A percentile compares a stretch with the other conserved stretches of the same genome.
These are phyloP conservation scores for Globodera rostochiensis DNA, from an alignment of 1,140 invertebrate genomes.

Conservation along the genomic window DNA sequence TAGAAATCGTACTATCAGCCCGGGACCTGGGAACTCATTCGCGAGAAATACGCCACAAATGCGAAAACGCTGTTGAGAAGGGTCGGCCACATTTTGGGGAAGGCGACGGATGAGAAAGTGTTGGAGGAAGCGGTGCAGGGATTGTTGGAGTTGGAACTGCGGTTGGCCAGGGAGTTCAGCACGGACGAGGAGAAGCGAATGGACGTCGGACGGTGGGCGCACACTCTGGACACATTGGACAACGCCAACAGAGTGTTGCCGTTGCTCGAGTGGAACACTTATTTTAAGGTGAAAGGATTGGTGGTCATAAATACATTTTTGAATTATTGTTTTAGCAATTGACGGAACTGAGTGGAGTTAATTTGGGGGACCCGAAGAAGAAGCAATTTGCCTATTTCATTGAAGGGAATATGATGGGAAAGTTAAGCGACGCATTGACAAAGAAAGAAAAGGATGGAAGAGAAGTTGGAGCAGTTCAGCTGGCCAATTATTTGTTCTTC, in stretches of 20 bases:
- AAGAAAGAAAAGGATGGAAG: background rate
- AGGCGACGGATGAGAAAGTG: conserved; percentile 25
- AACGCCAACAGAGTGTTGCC: background rate
- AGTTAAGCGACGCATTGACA: conserved; percentile 1
- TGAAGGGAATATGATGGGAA: background rate
- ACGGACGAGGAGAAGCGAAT: conserved; percentile 45
- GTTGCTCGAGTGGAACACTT: background rate
- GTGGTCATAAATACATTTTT: background rate
- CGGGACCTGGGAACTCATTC: conserved; percentile 24
- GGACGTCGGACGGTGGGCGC: conserved; percentile 37
- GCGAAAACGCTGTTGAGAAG: background rate
- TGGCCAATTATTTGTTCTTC: conserved; percentile 31
- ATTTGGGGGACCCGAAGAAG: background rate
- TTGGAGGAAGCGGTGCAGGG: conserved; percentile 42
- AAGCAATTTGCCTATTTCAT: conserved; percentile 22
- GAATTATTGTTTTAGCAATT: background rate
- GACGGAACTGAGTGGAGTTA: background rate
- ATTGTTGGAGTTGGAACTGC: conserved; percentile 47
- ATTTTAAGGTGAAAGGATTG: background rate
- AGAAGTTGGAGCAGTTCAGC: background rate
- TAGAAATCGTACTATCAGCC: conserved; percentile 20
- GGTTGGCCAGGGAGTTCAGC: conserved; percentile 46
- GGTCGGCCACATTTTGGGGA: background rate
- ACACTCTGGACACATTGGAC: background rate
- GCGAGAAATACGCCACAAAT: conserved; percentile 5